Conservation (phyloP, 2,113 vertebrate species). For the Mobula birostris region DNA sequence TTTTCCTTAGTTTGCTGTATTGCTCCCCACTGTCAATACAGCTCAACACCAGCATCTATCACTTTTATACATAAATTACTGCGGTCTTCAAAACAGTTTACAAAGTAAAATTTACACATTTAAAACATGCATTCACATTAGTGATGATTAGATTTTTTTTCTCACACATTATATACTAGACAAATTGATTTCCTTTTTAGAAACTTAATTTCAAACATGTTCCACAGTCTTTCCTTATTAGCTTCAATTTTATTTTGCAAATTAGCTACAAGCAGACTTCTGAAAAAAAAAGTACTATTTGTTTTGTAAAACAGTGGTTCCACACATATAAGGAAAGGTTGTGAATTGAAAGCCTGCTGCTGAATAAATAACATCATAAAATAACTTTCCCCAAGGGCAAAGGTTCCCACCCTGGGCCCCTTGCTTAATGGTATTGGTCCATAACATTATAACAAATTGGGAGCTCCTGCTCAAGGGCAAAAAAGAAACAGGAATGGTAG, state of each 20-base stretch:
- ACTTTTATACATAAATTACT: background rate
- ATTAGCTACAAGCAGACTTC: background rate
- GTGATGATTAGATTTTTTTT: background rate
- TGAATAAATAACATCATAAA: background rate
- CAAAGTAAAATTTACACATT: background rate
- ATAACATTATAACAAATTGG: too few relatives aligned
- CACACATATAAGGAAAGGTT: background rate
- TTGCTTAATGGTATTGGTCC: too few relatives aligned
- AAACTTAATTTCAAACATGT: background rate
- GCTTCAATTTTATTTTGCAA: background rate
- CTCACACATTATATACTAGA: background rate
- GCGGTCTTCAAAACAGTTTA: background rate
- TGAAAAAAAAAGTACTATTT: background rate
- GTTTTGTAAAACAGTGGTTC: background rate
- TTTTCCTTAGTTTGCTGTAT: background rate
- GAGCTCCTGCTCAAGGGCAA: too few relatives aligned
- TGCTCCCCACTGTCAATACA: background rate
- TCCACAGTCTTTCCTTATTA: too few relatives aligned
- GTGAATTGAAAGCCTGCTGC: background rate
- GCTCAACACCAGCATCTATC: background rate
- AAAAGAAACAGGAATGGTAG: too few relatives aligned
- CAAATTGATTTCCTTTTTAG: background rate
- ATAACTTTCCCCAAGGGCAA: background rate
- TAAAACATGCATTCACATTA: background rate
- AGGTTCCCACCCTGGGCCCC: too few relatives aligned